Evolutionary conservation across 2,888 invertebrate species (phyloP).

Genomic region (Metellina segmentata): DNA sequence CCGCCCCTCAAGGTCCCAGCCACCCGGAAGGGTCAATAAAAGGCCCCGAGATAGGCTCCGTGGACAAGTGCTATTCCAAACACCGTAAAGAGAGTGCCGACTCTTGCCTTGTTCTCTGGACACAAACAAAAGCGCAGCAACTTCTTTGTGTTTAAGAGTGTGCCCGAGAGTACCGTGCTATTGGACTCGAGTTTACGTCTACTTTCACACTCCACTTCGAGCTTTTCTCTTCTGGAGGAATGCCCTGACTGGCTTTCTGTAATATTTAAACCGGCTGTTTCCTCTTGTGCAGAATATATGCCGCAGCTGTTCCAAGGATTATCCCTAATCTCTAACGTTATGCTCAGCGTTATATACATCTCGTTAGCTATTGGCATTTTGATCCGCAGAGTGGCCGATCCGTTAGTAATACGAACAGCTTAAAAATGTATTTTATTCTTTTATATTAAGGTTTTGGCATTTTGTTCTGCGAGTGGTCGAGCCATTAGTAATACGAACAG

Average conservation of each 20-base stretch:
- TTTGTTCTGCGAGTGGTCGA: no score
- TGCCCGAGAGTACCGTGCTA: background rate
- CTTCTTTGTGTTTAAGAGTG: constrained; percentile 18
- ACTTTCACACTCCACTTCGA: background rate
- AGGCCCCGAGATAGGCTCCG: constrained; percentile 49
- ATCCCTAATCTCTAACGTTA: no score
- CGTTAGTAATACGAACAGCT: no score
- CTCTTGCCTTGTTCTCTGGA: constrained; percentile 1
- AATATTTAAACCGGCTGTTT: background rate
- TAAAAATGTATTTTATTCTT: no score
- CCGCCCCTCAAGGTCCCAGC: constrained; percentile 45
- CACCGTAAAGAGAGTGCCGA: constrained; percentile 52
- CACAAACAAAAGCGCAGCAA: constrained; percentile 30
- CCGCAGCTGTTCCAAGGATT: no score
- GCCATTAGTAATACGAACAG: no score
- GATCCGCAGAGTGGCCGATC: no score
- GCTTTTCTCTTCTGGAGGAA: no score
- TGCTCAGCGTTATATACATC: no score
- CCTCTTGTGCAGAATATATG: background rate
- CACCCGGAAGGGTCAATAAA: constrained; percentile 70
- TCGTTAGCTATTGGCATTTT: no score
- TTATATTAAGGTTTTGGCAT: no score
- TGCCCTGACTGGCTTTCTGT: background rate
- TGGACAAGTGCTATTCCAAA: constrained; percentile 40
- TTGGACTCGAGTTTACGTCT: background rate